These are phyloP conservation scores for Hydrochoerus hydrochaeris DNA, from an alignment of 2,113 vertebrate genomes.

Conservation along the genomic window DNA sequence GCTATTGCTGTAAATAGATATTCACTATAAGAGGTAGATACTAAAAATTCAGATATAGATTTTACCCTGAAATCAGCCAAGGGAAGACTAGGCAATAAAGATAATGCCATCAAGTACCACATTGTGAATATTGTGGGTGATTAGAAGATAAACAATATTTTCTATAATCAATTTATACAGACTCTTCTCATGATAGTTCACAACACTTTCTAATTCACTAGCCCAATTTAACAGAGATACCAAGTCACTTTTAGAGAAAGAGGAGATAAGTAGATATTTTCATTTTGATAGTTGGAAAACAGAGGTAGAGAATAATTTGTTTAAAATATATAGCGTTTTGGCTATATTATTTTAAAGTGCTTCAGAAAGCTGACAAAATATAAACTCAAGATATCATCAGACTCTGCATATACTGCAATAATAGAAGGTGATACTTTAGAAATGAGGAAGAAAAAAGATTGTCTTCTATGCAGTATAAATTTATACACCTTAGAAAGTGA, in stretches of 20 bases:
- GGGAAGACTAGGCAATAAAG: slow-evolving; percentile 29
- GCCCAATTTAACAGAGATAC: not conserved
- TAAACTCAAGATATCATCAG: slow-evolving; percentile 16
- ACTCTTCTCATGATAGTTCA: slow-evolving; percentile 15
- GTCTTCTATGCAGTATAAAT: not conserved
- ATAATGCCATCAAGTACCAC: not conserved
- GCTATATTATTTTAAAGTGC: slow-evolving; percentile 16
- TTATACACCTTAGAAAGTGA: not conserved
- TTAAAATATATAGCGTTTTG: slow-evolving; percentile 39
- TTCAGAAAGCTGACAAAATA: slow-evolving; percentile 18
- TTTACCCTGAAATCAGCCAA: slow-evolving; percentile 38
- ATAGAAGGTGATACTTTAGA: slow-evolving; percentile 9
- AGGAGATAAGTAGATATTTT: slow-evolving; percentile 18
- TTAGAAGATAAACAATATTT: slow-evolving; percentile 56
- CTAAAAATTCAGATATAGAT: slow-evolving; percentile 56
- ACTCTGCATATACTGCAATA: slow-evolving; percentile 22
- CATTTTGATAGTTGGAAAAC: slow-evolving; percentile 55
- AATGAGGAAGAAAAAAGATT: slow-evolving; percentile 25
- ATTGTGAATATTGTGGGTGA: not conserved
- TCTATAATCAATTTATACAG: slow-evolving; percentile 35
- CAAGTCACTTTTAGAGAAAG: not conserved
- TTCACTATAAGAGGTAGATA: not conserved
- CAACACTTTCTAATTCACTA: slow-evolving; percentile 29
- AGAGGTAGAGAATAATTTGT: not conserved
- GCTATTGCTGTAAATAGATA: slow-evolving; percentile 39